A percentile compares a stretch with the other conserved stretches of the same genome.
Evolutionary conservation across 1,140 invertebrate species (phyloP).

Genomic region (Trichonephila clavipes): DNA sequence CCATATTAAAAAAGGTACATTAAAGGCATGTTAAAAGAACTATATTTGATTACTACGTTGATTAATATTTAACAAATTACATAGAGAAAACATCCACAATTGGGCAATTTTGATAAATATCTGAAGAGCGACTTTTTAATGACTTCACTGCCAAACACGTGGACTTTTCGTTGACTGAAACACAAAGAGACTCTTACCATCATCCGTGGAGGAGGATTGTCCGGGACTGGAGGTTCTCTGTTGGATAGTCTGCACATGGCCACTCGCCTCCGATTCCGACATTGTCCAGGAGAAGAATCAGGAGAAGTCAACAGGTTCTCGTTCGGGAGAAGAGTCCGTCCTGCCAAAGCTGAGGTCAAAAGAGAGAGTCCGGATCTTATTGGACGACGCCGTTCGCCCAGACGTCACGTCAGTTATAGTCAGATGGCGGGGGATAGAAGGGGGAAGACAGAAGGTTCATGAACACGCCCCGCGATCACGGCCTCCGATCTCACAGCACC

Average conservation of each 20-base stretch:
- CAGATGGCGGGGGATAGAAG: not conserved
- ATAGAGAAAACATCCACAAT: too few species aligned
- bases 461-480: slow-evolving; percentile 71
- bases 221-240: slow-evolving; percentile 40
- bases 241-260: slow-evolving; percentile 28
- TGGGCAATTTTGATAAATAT: too few species aligned
- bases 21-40: too few species aligned
- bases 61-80: too few species aligned
- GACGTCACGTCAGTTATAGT: slow-evolving; percentile 55
- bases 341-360: slow-evolving; percentile 54
- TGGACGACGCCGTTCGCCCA: slow-evolving; percentile 54
- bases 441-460: slow-evolving; percentile 48
- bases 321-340: not conserved
- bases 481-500: slow-evolving; percentile 41
- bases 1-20: too few species aligned
- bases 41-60: too few species aligned
- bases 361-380: slow-evolving; percentile 63
- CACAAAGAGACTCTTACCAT: not conserved
- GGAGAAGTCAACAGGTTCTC: slow-evolving; percentile 69
- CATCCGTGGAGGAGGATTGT: slow-evolving; percentile 58
- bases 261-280: slow-evolving; percentile 63
- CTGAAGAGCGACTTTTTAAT: too few species aligned
- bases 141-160: not conserved
- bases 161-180: not conserved
- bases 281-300: slow-evolving; percentile 1